Evolutionary conservation across 2,113 vertebrate genomes (phyloP), one percentile per base, ranked within the genome.

Genomic region (Pygoscelis adeliae): DNA sequence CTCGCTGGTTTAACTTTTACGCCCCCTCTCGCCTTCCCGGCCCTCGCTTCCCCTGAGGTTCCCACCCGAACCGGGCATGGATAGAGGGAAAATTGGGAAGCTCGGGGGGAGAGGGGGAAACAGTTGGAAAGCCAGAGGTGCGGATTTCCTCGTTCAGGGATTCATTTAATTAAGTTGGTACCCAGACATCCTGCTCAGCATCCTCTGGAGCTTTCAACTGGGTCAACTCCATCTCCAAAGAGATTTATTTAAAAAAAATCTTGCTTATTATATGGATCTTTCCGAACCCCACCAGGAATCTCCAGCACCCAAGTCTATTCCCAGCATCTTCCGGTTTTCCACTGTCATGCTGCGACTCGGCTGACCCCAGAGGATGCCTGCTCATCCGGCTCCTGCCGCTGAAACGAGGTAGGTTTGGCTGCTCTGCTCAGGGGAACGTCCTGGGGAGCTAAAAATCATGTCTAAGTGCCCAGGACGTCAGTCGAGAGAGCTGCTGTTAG

Each of bases 281-380:
- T 71, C 12, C 26, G 29, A 66, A 7, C 6, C 8, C 22, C 13
- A 8, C 32, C 4, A 13, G 44, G 44, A 91, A 59, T 4, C 13
- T 79, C 15, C 22, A 83, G 55, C 36, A n/a, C 27, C 18, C 9
- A 83, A 17, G 11, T 61, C 5, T 70, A 25, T 65, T 89, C 10
- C 40, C n/a, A 50, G 11, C 13, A 73, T 44, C 27, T 59, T 78
- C 47, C 61, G 56, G 15, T 70, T 70, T 89, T 70, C 22, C 34
- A 25, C 40, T 74, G 15, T 30, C 40, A 55, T 0, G 0, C 29
- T 65, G 22, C 2, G 5, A 15, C 46, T 61, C 1, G 4, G 18
- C 74, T 66, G 46, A 49, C n/a, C 5, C 2, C 2, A 2, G 34
- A 59, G 27, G 42, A 49, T 63, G 34, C 15, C 53, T 5, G 6